Conservation (phyloP, 2,113 vertebrate species). For the Elephas maximus region DNA sequence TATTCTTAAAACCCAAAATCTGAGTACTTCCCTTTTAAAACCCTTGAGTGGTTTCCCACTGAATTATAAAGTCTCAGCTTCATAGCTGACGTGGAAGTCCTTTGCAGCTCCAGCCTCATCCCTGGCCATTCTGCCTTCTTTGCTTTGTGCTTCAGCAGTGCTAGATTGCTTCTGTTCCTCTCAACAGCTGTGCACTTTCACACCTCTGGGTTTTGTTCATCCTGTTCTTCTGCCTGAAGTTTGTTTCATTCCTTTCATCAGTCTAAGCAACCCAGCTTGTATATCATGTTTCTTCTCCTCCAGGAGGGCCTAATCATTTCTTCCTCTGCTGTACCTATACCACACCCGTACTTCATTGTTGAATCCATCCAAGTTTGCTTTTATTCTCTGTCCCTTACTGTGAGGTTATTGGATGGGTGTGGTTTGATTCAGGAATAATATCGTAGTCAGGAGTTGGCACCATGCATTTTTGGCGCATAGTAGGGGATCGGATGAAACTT, state of each 20-base stretch:
- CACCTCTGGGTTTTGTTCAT: neutral
- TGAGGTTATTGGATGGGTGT: neutral
- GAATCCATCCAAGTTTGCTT: constrained; percentile 22
- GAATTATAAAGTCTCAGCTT: neutral
- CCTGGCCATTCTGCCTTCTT: neutral
- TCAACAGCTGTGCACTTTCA: neutral
- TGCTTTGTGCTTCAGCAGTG: neutral
- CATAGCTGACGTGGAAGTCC: neutral
- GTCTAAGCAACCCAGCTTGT: neutral
- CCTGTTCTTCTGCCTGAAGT: neutral
- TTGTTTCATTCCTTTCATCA: neutral
- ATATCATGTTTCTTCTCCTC: neutral
- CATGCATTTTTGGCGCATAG: neutral
- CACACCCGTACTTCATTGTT: neutral
- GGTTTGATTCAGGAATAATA: constrained; percentile 33
- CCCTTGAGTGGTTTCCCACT: neutral
- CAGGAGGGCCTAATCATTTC: neutral
- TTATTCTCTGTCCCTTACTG: neutral
- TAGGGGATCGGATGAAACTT: neutral
- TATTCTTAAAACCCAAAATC: constrained; percentile 3
- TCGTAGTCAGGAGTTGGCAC: neutral
- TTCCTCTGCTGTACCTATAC: neutral
- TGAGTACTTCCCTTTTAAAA: neutral
- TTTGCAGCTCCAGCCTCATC: neutral
- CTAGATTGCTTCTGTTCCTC: neutral